Percentiles rank a stretch among this genome's conserved stretches.
Evolutionary conservation across 2,113 vertebrate species (phyloP).

Genomic region (Neotragus pygmaeus): DNA sequence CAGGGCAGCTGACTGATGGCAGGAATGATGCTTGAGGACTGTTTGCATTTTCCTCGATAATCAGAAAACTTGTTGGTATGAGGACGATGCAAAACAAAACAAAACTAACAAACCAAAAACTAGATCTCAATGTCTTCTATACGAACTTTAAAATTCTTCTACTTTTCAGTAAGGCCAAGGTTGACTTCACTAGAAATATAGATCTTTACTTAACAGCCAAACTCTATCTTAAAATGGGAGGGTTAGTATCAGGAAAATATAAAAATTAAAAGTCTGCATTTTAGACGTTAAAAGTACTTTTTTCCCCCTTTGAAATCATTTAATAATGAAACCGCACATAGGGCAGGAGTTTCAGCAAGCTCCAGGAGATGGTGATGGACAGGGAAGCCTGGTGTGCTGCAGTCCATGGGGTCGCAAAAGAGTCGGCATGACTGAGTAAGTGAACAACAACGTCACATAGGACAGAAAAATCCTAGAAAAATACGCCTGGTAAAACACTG

Average conservation of each 20-base stretch:
- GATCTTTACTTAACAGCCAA: not conserved
- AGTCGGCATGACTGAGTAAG: not conserved
- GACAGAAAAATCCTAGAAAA: not conserved
- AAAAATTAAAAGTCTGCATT: not conserved
- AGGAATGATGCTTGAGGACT: not conserved
- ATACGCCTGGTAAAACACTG: not conserved
- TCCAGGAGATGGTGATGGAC: not conserved
- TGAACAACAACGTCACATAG: accelerated
- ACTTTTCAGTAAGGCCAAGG: not conserved
- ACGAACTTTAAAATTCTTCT: not conserved
- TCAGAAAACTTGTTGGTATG: not conserved
- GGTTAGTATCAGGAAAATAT: not conserved
- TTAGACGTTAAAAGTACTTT: not conserved
- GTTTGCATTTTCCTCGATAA: not conserved
- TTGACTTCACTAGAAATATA: not conserved
- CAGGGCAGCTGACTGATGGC: not conserved
- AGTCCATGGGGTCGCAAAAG: not conserved
- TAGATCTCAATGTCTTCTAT: not conserved
- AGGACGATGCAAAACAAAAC: not conserved
- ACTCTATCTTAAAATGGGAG: not conserved
- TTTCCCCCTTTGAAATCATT: not conserved
- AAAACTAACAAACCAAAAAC: not conserved
- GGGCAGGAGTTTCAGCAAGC: not conserved
- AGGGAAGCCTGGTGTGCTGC: not conserved
- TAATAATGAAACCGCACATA: not conserved